Base-by-base conservation (phyloP, 2,797 vertebrate genomes). In the Takifugu rubripes region DNA sequence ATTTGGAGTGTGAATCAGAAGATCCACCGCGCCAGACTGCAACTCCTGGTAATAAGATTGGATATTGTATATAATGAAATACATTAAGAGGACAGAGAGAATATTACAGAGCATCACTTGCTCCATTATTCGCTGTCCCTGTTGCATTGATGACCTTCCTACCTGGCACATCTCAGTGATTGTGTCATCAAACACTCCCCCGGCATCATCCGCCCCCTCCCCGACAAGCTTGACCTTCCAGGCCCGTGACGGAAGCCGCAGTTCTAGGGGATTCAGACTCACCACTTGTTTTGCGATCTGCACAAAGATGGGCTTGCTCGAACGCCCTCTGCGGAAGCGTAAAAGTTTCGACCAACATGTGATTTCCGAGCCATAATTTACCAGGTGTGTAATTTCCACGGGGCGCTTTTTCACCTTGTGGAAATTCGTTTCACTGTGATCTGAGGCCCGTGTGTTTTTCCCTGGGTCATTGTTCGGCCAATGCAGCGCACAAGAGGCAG, bases 121-220 rank as follows among this genome's bases (percentile, higher is more conserved):
- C n/a, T 42, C 12, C 21, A 29, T 54, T 44, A 50, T 49, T 24
- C 11, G 12, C 29, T 0, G 1, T 46, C 21, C 49, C 7, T n/a
- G 31, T 42, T 48, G 29, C 49, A 7, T 21, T 17, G 21, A 6
- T 59, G 44, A 68, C 24, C 43, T 25, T 66, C 77, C 59, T 62
- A 93, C 92, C 90, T 92, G 92, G 67, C 92, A 93, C 92, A 93
- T 93, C 74, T 93, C 92, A 0, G 92, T 93, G 70, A 93, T 92
- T 49, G 92, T 93, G 79, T 93, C 92, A 48, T 93, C 92, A 69
- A 93, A 93, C 64, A 93, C 92, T 17, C 92, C 92, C 3, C 92
- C 92, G 0, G 92, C 92, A 27, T 93, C 92, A 15, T 93, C 92
- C 0, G 92, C 92, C 25, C 92, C 92, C 80, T 93, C 91, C 16